Evolutionary conservation across 2,113 vertebrate species (phyloP), one percentile per base, ranked within the genome.

Genomic region (Hemiscyllium ocellatum): DNA sequence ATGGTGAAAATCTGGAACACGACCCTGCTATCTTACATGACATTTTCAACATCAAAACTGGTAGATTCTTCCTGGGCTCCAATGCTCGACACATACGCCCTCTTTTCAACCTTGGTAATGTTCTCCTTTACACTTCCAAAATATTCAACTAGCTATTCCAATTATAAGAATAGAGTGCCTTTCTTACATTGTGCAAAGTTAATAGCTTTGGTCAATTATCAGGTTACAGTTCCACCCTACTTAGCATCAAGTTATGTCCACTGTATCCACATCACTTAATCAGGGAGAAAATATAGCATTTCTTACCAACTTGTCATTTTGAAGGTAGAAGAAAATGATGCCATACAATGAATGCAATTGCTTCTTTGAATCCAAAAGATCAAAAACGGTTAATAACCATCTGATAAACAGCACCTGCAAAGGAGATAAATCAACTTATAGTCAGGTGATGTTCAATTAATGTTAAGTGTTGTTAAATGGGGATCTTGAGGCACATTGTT

Each of bases 321-420:
- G 98, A 96, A 99, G 97, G 89, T 98, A 98, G 97, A 42, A 98
- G 97, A 99, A 99, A 97, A 99, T 98, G 97, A 98, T 98, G 96
- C 98, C 98, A 96, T 99, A 99, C 91, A 99, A 97, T 0, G 98
- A 98, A 96, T 97, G 97, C 95, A 99, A 96, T 33, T 98, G 96
- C 29, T 99, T 98, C 96, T 99, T 99, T 70, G 96, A 96, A 94
- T 99, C 98, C 96, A 99, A 98, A 97, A 98, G 98, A 97, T 99
- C 99, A 97, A 99, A 99, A 96, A 99, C 37, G 1, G 98, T 98
- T 96, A 99, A 97, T 33, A 99, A 96, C 99, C 99, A 99, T 96
- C 97, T 98, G 95, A 99, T 96, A 96, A 99, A 99, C 95, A 99
- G 97, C 96, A 98, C 37, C 99, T 99, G 96, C 76, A 95, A 52